Evolutionary conservation across 1,140 invertebrate genomes (phyloP).

Genomic region (Drosophila arizonae): DNA sequence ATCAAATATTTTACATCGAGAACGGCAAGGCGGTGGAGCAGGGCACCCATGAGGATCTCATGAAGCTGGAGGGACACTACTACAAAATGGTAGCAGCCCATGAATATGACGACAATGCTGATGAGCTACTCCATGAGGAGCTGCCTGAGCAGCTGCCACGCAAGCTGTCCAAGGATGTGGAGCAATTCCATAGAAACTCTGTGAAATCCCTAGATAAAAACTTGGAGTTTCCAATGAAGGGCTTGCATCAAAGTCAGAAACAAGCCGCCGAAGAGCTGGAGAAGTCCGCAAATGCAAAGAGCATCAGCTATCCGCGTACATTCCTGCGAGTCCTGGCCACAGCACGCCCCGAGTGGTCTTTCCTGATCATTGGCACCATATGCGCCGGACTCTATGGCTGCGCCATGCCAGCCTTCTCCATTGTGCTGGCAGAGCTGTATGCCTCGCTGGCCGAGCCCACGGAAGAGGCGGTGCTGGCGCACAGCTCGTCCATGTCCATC

Average conservation of each 20-base stretch:
- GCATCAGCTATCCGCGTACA: constrained; percentile 56
- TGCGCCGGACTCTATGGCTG: constrained; percentile 88
- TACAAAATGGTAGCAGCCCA: constrained; percentile 87
- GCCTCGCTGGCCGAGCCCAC: constrained; percentile 84
- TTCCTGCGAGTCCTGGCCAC: constrained; percentile 87
- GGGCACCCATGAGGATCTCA: constrained; percentile 91
- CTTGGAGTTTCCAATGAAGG: constrained; percentile 65
- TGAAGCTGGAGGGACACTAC: constrained; percentile 88
- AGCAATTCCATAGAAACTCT: constrained; percentile 28
- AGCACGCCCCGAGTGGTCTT: constrained; percentile 90
- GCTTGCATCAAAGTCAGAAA: constrained; percentile 30
- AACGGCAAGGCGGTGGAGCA: constrained; percentile 89
- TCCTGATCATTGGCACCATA: constrained; percentile 88
- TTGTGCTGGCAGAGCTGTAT: constrained; percentile 92
- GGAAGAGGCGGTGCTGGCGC: constrained; percentile 84
- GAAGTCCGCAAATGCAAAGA: constrained; percentile 6
- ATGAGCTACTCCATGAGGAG: constrained; percentile 84
- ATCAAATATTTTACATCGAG: constrained; percentile 90
- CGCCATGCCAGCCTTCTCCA: constrained; percentile 90
- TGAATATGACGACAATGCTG: constrained; percentile 68
- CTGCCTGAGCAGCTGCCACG: constrained; percentile 84
- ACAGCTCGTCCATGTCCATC: constrained; percentile 87
- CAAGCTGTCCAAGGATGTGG: constrained; percentile 51
- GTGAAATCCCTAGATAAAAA: constrained; percentile 59
- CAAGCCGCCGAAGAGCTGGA: constrained; percentile 3